These are phyloP conservation scores for Clepsis dumicolana DNA, from an alignment of 2,888 invertebrate genomes.

Conservation along the genomic window DNA sequence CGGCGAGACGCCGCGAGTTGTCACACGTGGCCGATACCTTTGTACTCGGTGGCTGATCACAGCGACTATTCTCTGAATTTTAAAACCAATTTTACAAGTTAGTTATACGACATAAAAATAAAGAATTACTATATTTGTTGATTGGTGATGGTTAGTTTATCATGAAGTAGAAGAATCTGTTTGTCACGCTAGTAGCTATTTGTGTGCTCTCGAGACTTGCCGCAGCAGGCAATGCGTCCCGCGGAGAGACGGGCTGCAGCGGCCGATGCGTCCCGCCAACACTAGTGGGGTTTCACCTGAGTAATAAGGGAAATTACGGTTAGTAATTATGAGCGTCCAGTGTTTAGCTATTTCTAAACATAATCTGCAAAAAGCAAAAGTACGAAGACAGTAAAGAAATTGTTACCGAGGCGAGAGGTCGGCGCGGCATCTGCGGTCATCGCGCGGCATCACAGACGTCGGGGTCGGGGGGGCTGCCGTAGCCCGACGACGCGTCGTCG, in stretches of 20 bases:
- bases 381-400: neutral
- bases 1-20: slow-evolving; percentile 63
- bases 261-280: slow-evolving; percentile 58
- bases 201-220: slow-evolving; percentile 54
- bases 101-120: slow-evolving; percentile 56
- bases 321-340: neutral
- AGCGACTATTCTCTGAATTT: slow-evolving; percentile 44
- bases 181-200: slow-evolving; percentile 56
- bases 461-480: slow-evolving; percentile 91
- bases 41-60: slow-evolving; percentile 33
- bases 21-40: slow-evolving; percentile 69
- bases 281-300: slow-evolving; percentile 82
- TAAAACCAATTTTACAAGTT: slow-evolving; percentile 11
- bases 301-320: slow-evolving; percentile 43
- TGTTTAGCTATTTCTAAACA: too few species aligned
- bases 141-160: slow-evolving; percentile 62
- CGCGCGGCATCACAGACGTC: slow-evolving; percentile 86
- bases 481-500: slow-evolving; percentile 92
- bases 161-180: slow-evolving; percentile 52
- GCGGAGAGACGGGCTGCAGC: slow-evolving; percentile 31
- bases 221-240: slow-evolving; percentile 28
- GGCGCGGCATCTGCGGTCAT: slow-evolving; percentile 81
- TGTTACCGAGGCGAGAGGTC: slow-evolving; percentile 79
- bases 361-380: neutral
- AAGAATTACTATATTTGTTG: slow-evolving; percentile 56